These are phyloP conservation scores for Pandemis cinnamomeana DNA, from an alignment of 2,888 invertebrate species.

Conservation along the genomic window DNA sequence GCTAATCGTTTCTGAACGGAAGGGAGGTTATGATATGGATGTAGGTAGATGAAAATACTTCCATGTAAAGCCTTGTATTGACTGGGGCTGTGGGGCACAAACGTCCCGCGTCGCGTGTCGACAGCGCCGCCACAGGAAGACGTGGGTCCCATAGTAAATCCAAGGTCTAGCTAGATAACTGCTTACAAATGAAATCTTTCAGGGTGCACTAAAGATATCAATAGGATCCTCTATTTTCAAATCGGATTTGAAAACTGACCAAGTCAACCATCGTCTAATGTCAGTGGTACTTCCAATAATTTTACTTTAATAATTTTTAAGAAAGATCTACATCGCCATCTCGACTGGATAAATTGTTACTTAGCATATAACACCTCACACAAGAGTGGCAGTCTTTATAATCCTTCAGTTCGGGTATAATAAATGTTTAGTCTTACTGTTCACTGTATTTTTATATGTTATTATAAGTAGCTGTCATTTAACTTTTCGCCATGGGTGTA, in stretches of 20 bases:
- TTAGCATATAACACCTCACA: slow-evolving; percentile 4
- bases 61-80: too few relatives aligned
- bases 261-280: background rate
- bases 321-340: background rate
- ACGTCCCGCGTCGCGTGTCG: too few relatives aligned
- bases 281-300: background rate
- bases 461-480: slow-evolving; percentile 20
- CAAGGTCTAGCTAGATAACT: too few relatives aligned
- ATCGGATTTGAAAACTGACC: background rate
- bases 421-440: slow-evolving; percentile 26
- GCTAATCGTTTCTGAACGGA: too few relatives aligned
- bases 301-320: background rate
- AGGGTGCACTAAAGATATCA: background rate
- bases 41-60: too few relatives aligned
- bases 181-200: too few relatives aligned
- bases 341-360: background rate
- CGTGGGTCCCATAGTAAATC: too few relatives aligned
- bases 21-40: too few relatives aligned
- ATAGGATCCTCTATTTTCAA: background rate
- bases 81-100: too few relatives aligned
- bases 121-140: too few relatives aligned
- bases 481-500: slow-evolving; percentile 17
- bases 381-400: slow-evolving; percentile 15
- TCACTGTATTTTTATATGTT: slow-evolving; percentile 23
- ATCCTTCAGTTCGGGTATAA: background rate